Conservation (phyloP, 2,797 vertebrate genomes). For the Setipinna tenuifilis region DNA sequence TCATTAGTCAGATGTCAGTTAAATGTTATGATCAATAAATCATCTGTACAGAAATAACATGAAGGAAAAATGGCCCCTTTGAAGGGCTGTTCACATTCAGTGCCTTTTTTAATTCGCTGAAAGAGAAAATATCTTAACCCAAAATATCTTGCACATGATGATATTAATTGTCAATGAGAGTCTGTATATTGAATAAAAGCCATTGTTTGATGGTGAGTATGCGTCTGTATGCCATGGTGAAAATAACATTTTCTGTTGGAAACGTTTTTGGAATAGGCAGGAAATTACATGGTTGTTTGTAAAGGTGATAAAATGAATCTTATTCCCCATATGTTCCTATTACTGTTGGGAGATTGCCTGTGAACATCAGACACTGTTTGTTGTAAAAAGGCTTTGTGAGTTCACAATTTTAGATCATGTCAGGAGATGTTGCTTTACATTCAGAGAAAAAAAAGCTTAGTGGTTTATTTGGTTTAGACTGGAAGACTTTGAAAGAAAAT, state of each 20-base stretch:
- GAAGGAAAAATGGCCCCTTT: neutral
- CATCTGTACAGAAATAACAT: neutral
- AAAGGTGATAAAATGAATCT: constrained; percentile 13
- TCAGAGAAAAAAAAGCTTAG: neutral
- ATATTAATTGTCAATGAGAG: constrained; percentile 11
- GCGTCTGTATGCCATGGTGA: neutral
- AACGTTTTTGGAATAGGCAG: neutral
- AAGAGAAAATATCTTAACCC: neutral
- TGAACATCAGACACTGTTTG: neutral
- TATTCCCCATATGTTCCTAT: neutral
- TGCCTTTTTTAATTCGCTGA: neutral
- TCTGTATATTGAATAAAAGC: neutral
- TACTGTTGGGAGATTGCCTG: constrained; percentile 7
- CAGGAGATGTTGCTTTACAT: neutral
- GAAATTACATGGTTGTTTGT: neutral
- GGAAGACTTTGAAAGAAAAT: neutral
- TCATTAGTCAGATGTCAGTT: constrained; percentile 15
- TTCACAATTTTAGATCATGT: neutral
- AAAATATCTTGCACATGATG: neutral
- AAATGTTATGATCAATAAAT: constrained; percentile 21
- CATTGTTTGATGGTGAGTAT: neutral
- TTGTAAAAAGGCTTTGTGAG: neutral
- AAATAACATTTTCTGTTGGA: neutral
- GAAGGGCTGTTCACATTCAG: neutral
- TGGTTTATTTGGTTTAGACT: neutral